Evolutionary conservation across 2,113 vertebrate genomes (phyloP).

Genomic region (Microcebus griseorufus): DNA sequence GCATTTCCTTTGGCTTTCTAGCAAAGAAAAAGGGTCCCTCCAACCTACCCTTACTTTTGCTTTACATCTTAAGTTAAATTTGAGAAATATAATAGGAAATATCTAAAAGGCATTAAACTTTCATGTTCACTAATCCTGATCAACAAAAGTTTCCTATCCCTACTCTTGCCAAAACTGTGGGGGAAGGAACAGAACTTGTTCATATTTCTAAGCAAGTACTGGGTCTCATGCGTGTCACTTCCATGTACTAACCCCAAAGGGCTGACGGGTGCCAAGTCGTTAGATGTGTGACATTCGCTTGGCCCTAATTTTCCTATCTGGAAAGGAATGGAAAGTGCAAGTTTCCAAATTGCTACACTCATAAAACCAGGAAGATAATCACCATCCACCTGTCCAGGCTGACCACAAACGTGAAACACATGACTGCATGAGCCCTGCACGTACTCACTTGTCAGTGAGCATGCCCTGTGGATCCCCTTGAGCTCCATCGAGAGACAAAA

Average conservation of each 20-base stretch:
- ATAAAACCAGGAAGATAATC: not conserved
- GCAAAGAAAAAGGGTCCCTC: conserved; percentile 30
- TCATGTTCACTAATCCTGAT: not conserved
- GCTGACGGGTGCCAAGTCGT: not conserved
- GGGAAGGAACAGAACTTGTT: not conserved
- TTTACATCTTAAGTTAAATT: not conserved
- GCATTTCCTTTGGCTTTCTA: conserved; percentile 43
- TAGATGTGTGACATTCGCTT: conserved; percentile 4
- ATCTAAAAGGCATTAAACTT: not conserved
- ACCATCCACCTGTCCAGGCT: not conserved
- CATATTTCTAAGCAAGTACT: not conserved
- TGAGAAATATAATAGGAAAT: conserved; percentile 33
- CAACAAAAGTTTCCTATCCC: not conserved
- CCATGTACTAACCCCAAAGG: not conserved
- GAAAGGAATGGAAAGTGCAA: conserved; percentile 29
- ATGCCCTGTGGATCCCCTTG: not conserved
- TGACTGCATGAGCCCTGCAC: accelerated
- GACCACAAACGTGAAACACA: not conserved
- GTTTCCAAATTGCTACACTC: not conserved
- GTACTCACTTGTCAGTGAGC: not conserved
- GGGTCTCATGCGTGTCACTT: not conserved
- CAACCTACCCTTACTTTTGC: not conserved
- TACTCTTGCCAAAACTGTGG: not conserved
- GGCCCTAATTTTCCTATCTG: not conserved
- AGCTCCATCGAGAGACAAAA: not conserved